Percentiles rank a stretch among this genome's conserved stretches.
Evolutionary conservation across 2,888 invertebrate species (phyloP).

Genomic region (Drosophila algonquin): DNA sequence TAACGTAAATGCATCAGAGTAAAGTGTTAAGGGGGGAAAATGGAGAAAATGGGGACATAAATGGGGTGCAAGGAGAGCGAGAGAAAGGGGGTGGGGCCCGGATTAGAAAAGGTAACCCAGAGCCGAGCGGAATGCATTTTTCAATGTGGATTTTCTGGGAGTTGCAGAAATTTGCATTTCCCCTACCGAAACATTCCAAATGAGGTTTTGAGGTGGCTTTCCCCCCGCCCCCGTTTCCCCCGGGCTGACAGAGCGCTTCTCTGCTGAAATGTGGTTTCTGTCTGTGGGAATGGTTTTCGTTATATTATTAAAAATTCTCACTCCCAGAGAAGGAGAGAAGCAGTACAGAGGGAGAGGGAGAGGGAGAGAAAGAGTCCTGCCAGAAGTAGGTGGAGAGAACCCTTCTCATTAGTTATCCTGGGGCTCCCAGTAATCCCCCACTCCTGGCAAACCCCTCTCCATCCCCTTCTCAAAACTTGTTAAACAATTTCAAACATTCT

Average conservation of each 20-base stretch:
- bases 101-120: neutral
- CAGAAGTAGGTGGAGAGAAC: constrained; percentile 17
- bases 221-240: neutral
- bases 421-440: too few species aligned
- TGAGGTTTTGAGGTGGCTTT: constrained; percentile 45
- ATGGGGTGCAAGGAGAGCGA: neutral
- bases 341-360: neutral
- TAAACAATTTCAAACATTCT: constrained; percentile 44
- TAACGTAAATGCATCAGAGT: constrained; percentile 50
- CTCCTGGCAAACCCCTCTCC: constrained; percentile 35
- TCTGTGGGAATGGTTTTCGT: constrained; percentile 5
- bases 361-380: constrained; percentile 13
- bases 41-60: too few species aligned
- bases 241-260: neutral
- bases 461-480: constrained; percentile 31
- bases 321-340: neutral
- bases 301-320: constrained; percentile 71
- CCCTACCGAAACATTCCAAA: constrained; percentile 43
- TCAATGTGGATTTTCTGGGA: constrained; percentile 37
- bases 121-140: constrained; percentile 51
- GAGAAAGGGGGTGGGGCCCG: neutral
- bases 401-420: constrained; percentile 19
- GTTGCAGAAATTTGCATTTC: constrained; percentile 19
- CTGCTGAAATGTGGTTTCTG: constrained; percentile 64
- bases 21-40: neutral